Conservation (phyloP, 2,113 vertebrate species). For the Vimba vimba region DNA sequence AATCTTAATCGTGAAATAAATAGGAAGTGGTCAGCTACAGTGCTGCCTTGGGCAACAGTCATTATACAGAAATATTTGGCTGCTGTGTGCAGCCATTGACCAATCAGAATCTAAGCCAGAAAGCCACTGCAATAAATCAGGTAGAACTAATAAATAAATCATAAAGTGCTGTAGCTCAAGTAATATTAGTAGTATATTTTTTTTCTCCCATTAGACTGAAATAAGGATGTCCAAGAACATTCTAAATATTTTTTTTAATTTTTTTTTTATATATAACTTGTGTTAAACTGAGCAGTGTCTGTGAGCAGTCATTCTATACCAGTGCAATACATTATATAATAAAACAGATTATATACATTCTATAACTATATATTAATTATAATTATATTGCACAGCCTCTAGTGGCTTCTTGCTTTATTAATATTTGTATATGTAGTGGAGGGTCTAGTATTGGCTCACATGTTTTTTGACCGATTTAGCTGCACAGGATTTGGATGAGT, state of each 20-base stretch:
- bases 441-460: neutral
- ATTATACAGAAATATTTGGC: conserved; percentile 13
- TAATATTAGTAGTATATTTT: neutral
- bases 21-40: neutral
- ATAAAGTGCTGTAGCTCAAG: neutral
- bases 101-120: neutral
- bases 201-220: neutral
- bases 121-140: conserved; percentile 4
- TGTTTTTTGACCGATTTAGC: conserved; percentile 5
- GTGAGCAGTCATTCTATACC: neutral
- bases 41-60: neutral
- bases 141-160: conserved; percentile 5
- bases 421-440: neutral
- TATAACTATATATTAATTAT: neutral
- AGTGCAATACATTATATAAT: neutral
- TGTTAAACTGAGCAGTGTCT: neutral
- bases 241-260: neutral
- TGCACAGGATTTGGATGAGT: neutral
- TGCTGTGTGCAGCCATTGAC: neutral
- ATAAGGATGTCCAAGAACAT: neutral
- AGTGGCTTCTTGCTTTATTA: neutral
- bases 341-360: neutral
- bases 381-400: neutral
- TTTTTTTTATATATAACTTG: neutral
- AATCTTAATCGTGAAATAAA: neutral